A percentile compares a stretch with the other conserved stretches of the same genome.
phyloP scores from a whole-genome alignment of 2,888 invertebrate species.

The Seira ritae region DNA sequence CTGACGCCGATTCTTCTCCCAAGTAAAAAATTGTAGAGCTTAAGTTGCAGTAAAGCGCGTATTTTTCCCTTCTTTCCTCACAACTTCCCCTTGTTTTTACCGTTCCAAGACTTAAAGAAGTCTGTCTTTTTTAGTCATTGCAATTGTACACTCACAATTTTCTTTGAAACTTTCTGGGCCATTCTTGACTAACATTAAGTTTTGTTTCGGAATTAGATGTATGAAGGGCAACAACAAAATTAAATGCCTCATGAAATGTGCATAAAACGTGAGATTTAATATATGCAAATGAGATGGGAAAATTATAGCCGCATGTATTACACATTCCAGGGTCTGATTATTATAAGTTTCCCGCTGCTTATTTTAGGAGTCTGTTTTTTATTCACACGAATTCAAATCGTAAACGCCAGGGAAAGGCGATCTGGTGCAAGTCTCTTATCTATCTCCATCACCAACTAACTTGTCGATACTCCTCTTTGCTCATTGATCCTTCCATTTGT shows the following conservation, averaged over 20 bases:
- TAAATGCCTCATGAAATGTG: conserved; percentile 64
- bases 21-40: neutral
- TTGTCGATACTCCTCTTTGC: neutral
- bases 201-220: neutral
- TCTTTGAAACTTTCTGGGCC: too few species aligned
- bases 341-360: neutral
- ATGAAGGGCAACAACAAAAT: conserved; percentile 51
- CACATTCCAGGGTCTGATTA: neutral
- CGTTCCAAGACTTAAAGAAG: neutral
- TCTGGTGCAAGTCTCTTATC: neutral
- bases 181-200: neutral
- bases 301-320: conserved; percentile 16
- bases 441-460: neutral
- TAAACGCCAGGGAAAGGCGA: neutral
- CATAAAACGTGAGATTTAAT: conserved; percentile 61
- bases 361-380: neutral
- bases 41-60: neutral
- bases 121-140: conserved; percentile 6
- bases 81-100: neutral
- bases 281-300: conserved; percentile 40
- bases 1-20: neutral
- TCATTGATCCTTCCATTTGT: too few species aligned
- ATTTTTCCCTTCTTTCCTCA: neutral
- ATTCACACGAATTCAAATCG: neutral
- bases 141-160: too few species aligned